phyloP scores from a whole-genome alignment of 2,113 vertebrate genomes.

The Mungos mungo region DNA sequence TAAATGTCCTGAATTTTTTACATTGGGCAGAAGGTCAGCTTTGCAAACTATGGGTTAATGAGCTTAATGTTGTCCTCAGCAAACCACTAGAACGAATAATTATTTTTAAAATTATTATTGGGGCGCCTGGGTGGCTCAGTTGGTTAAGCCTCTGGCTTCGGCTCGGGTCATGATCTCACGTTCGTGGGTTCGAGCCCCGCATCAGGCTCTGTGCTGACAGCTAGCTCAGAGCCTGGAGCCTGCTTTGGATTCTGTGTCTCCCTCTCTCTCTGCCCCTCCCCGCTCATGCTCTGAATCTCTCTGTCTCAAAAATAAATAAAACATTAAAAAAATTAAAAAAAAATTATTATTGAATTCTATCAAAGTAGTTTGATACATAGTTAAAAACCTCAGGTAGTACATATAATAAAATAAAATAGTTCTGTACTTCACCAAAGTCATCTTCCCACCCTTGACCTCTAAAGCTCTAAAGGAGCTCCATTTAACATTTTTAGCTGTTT shows the following conservation, averaged over 20 bases:
- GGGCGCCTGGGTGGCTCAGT: no score
- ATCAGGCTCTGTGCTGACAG: no score
- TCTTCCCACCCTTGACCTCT: not conserved
- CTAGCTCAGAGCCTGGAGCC: no score
- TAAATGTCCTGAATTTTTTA: not conserved
- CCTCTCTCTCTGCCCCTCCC: no score
- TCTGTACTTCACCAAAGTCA: not conserved
- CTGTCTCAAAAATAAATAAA: no score
- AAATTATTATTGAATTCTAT: conserved; percentile 40
- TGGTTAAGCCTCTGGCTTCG: no score
- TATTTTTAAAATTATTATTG: not conserved
- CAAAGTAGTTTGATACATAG: not conserved
- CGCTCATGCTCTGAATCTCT: no score
- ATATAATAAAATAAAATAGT: not conserved
- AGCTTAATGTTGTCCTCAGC: not conserved
- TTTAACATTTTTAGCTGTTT: not conserved
- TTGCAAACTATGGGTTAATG: not conserved
- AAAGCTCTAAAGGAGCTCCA: not conserved
- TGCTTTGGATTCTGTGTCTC: no score
- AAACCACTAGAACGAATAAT: not conserved
- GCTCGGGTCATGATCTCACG: no score
- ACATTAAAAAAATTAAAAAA: no score
- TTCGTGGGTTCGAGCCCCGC: no score
- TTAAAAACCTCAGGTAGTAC: conserved; percentile 20
- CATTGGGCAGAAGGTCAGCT: not conserved